These are phyloP conservation scores for Eupithecia exiguata DNA, from an alignment of 2,888 invertebrate species.

Conservation along the genomic window DNA sequence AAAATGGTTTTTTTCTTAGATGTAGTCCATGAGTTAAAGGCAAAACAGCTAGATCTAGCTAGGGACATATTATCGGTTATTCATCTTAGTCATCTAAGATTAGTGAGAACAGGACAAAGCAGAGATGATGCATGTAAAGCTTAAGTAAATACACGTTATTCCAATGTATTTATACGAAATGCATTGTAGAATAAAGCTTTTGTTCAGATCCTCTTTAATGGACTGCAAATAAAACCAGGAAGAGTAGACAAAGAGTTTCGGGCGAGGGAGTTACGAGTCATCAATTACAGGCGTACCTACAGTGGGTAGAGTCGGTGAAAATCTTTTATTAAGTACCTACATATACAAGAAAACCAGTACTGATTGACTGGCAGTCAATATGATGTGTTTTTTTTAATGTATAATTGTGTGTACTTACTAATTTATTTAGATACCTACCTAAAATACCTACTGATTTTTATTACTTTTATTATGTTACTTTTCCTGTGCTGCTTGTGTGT, in stretches of 20 bases:
- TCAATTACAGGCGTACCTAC: constrained; percentile 34
- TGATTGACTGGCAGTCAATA: neutral
- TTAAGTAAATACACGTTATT: constrained; percentile 38
- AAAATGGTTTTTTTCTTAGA: no score
- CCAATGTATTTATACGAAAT: constrained; percentile 44
- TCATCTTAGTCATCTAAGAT: constrained; percentile 25
- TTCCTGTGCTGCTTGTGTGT: no score
- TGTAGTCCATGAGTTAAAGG: neutral
- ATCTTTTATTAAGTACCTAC: neutral
- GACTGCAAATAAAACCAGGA: constrained; percentile 52
- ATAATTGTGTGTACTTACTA: no score
- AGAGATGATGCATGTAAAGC: constrained; percentile 27
- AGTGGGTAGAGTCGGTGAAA: constrained; percentile 2
- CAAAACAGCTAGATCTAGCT: constrained; percentile 8
- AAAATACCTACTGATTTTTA: no score
- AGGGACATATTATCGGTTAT: constrained; percentile 13
- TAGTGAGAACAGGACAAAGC: constrained; percentile 28
- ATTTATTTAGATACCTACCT: no score
- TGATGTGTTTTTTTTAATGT: no score
- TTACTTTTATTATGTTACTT: no score
- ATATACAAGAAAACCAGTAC: neutral
- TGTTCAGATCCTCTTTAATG: constrained; percentile 36
- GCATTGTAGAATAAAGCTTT: constrained; percentile 40
- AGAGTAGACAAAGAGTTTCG: constrained; percentile 56
- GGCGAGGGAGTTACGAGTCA: constrained; percentile 51